A percentile compares a stretch with the other conserved stretches of the same genome.
phyloP scores from a whole-genome alignment of 2,113 vertebrate genomes.

The Gracilinanus agilis region DNA sequence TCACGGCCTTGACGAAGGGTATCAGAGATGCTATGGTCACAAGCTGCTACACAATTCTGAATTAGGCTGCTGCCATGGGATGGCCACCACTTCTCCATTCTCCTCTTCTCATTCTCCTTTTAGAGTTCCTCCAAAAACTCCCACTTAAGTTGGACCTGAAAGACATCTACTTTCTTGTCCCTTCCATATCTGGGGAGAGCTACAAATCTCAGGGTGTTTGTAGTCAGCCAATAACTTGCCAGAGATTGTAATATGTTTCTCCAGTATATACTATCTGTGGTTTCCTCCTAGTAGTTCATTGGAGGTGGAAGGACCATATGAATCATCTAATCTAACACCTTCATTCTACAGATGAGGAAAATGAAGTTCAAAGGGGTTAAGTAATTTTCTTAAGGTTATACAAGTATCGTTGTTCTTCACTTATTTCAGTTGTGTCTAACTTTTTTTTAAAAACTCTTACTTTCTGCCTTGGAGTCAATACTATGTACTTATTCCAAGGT shows the following conservation, averaged over 20 bases:
- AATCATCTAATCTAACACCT: neutral
- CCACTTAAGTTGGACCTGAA: neutral
- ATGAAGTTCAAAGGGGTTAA: neutral
- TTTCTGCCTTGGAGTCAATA: too few relatives aligned
- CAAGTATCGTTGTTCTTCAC: too few relatives aligned
- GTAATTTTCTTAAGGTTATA: neutral
- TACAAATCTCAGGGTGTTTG: neutral
- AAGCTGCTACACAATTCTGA: neutral
- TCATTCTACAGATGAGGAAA: neutral
- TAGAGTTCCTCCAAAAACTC: neutral
- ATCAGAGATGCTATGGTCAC: neutral
- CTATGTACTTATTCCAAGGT: too few relatives aligned
- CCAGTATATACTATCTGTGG: neutral
- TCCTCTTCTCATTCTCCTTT: neutral
- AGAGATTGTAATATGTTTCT: neutral
- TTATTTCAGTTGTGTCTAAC: too few relatives aligned
- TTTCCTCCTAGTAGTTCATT: neutral
- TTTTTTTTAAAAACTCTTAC: too few relatives aligned
- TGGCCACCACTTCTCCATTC: neutral
- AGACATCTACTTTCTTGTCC: neutral
- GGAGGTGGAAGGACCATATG: neutral
- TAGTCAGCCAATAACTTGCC: neutral
- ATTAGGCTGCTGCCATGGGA: neutral
- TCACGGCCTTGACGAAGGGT: neutral
- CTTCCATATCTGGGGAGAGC: neutral